Conservation (phyloP, 37 sponge, comb jelly and placozoan species). For the Beroe forskalii region DNA sequence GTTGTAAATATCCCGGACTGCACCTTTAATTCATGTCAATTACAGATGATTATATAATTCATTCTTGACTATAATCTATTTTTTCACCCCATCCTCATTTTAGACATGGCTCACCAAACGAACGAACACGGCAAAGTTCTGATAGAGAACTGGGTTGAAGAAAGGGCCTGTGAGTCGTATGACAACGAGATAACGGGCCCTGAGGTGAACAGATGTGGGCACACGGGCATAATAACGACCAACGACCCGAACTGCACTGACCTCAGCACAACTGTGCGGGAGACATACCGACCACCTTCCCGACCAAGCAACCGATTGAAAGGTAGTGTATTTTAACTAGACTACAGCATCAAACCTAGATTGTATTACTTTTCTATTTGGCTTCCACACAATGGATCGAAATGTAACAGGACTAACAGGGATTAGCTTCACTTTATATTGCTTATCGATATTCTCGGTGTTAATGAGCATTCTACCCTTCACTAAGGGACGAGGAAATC, state of each 20-base stretch:
- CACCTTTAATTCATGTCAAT: too few relatives aligned
- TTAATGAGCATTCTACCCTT: background rate
- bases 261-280: slow-evolving; percentile 11
- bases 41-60: too few relatives aligned
- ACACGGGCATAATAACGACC: slow-evolving; percentile 45
- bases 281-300: slow-evolving; percentile 51
- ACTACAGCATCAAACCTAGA: too few relatives aligned
- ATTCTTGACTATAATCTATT: too few relatives aligned
- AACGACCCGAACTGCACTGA: background rate
- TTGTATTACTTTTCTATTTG: too few relatives aligned
- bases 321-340: background rate
- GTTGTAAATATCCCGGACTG: too few relatives aligned
- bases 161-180: slow-evolving; percentile 47
- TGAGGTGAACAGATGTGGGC: slow-evolving; percentile 49
- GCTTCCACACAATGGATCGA: too few relatives aligned
- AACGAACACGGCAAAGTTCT: slow-evolving; percentile 51
- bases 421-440: background rate
- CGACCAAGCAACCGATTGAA: background rate
- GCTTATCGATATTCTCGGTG: too few relatives aligned
- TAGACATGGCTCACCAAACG: slow-evolving; percentile 48
- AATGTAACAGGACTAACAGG: background rate
- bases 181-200: background rate
- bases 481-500: slow-evolving; percentile 9
- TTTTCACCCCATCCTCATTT: background rate
- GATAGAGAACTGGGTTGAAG: slow-evolving; percentile 63